A percentile compares a stretch with the other conserved stretches of the same genome.
phyloP scores from a whole-genome alignment of 53 echinoderm and acorn worm species.

The Actinopyga echinites region DNA sequence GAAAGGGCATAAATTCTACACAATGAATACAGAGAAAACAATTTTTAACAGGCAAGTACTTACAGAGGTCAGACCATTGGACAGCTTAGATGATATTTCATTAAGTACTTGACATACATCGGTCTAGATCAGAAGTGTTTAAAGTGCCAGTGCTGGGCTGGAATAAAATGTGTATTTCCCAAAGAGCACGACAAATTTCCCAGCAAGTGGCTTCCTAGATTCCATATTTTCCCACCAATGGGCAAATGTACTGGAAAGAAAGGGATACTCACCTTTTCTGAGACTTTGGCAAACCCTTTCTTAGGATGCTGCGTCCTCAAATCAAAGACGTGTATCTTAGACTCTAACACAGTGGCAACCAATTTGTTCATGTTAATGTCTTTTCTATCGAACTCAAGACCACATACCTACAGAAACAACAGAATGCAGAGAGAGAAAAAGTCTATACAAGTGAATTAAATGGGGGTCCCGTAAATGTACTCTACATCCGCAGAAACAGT shows the following conservation, averaged over 20 bases:
- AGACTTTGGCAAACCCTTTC: slow-evolving; percentile 84
- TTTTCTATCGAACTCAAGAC: slow-evolving; percentile 92
- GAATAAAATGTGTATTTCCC: background rate
- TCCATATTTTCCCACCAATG: too few species aligned
- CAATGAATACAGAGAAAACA: too few species aligned
- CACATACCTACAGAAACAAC: slow-evolving; percentile 66
- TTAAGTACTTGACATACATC: too few species aligned
- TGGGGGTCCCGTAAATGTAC: too few species aligned
- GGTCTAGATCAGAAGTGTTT: too few species aligned
- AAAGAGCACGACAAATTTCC: background rate
- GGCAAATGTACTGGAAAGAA: too few species aligned
- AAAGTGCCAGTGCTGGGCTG: background rate
- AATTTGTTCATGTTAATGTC: slow-evolving; percentile 96
- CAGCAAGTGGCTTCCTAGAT: background rate
- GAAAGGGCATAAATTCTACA: too few species aligned
- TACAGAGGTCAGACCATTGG: too few species aligned
- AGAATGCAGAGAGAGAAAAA: background rate
- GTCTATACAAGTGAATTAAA: too few species aligned
- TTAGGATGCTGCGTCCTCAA: slow-evolving; percentile 93
- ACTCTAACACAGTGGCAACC: slow-evolving; percentile 76
- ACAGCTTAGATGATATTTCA: too few species aligned
- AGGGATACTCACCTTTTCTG: slow-evolving; percentile 63
- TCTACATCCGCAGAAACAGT: background rate
- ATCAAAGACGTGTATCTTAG: slow-evolving; percentile 88
- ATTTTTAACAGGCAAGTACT: too few species aligned